Base-by-base conservation (phyloP, 2,797 vertebrate genomes). In the Natrix natrix region DNA sequence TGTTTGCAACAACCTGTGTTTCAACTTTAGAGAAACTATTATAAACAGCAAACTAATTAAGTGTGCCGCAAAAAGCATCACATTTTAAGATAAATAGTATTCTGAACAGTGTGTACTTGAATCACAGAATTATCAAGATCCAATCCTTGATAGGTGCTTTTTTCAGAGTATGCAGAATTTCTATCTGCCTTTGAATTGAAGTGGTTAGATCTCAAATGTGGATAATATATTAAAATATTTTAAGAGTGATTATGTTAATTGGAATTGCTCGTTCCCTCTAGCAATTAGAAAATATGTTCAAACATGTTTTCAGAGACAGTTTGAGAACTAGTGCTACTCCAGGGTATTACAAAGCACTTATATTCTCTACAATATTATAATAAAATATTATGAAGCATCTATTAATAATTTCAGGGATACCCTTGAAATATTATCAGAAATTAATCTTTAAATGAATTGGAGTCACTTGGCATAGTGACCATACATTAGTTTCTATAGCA, bases 401-500 rank as follows among this genome's bases (percentile, higher is more conserved):
- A 91, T 88, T 94, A 91, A 91, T 88, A 93, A 91, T 87, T 88
- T 94, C 13, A 91, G 17, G 74, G 69, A 89, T 48, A 91, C 10
- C 86, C 32, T 66, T 86, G 87, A 88, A 92, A 56, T 92, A 63
- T 26, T 95, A 63, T 86, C 91, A 88, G 91, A 91, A 91, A 83
- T 87, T 93, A 95, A 90, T 59, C 92, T 92, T 89, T 48, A 89
- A 54, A 56, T 89, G 61, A 92, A 61, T 86, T 92, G 83, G 93
- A 92, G 60, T 78, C 83, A 90, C 86, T 93, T 90, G 61, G 91
- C 63, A 87, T 57, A 90, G 91, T 92, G 48, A 83, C 69, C 95
- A 95, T 95, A 95, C 54, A 92, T 94, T 95, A 63, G 8, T 96
- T 93, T 95, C 95, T 94, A 95, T 95, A 95, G 61, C 92, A 91